Percentiles rank a stretch among this genome's conserved stretches.
These are phyloP conservation scores for Epizoanthus scotinus DNA, from an alignment of 92 coral and sea anemone species.

Conservation along the genomic window DNA sequence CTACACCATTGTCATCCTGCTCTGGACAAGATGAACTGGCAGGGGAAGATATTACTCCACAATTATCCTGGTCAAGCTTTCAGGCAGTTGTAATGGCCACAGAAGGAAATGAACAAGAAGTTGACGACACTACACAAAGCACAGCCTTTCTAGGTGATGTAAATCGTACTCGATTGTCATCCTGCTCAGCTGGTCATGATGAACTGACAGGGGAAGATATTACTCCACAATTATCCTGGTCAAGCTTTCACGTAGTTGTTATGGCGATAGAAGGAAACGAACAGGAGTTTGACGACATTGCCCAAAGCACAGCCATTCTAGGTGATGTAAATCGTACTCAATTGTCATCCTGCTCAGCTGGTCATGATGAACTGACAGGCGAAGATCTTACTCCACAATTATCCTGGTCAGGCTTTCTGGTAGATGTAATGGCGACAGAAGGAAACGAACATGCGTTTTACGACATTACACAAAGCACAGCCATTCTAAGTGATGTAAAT, in stretches of 20 bases:
- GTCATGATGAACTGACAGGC: background rate
- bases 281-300: background rate
- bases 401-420: too few species aligned
- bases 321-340: too few species aligned
- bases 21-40: background rate
- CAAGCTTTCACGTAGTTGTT: too few species aligned
- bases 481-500: too few species aligned
- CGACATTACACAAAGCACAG: background rate
- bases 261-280: background rate
- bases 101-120: background rate
- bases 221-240: too few species aligned
- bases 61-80: too few species aligned
- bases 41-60: background rate
- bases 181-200: background rate
- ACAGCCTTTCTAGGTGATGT: too few species aligned
- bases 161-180: background rate
- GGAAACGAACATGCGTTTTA: background rate
- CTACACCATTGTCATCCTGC: too few species aligned
- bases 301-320: background rate
- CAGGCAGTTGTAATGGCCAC: background rate
- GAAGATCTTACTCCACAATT: too few species aligned
- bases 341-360: background rate
- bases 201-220: background rate
- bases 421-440: background rate
- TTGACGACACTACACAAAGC: background rate